Conservation (phyloP, 2,888 invertebrate genomes). For the Rambutsinella grinnellia region DNA sequence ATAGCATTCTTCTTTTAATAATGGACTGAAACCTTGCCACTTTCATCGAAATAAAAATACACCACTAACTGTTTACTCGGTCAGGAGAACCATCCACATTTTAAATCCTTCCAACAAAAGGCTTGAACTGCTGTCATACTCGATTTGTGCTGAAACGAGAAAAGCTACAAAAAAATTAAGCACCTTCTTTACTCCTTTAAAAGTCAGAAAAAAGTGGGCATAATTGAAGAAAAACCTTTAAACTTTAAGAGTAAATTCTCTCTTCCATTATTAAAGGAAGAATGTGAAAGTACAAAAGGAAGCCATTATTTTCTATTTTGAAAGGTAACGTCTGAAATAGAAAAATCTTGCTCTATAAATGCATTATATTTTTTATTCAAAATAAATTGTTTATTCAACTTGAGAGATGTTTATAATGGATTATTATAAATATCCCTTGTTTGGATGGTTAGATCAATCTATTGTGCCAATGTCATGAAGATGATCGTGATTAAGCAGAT, state of each 20-base stretch:
- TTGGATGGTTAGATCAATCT: slow-evolving; percentile 25
- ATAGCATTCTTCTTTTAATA: not conserved
- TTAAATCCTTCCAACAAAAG: not conserved
- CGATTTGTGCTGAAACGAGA: not conserved
- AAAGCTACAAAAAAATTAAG: slow-evolving; percentile 16
- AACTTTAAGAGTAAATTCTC: not conserved
- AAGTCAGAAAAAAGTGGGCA: slow-evolving; percentile 32
- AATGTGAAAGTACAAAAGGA: slow-evolving; percentile 2
- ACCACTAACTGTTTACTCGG: not conserved
- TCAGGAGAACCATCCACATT: too few relatives aligned
- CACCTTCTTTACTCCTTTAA: slow-evolving; percentile 22
- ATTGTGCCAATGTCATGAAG: slow-evolving; percentile 49
- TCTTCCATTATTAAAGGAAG: not conserved
- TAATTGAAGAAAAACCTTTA: slow-evolving; percentile 5
- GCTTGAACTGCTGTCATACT: not conserved
- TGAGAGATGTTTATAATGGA: slow-evolving; percentile 12
- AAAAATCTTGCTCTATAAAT: slow-evolving; percentile 38
- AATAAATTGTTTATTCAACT: slow-evolving; percentile 25
- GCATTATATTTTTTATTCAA: slow-evolving; percentile 26
- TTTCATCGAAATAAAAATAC: not conserved
- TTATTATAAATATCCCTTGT: slow-evolving; percentile 35
- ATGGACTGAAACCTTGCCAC: not conserved
- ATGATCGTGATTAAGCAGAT: slow-evolving; percentile 54
- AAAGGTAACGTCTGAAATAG: slow-evolving; percentile 23
- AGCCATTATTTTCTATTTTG: slow-evolving; percentile 13